Evolutionary conservation across 92 coral and sea anemone species (phyloP).

Genomic region (Siderastrea siderea): DNA sequence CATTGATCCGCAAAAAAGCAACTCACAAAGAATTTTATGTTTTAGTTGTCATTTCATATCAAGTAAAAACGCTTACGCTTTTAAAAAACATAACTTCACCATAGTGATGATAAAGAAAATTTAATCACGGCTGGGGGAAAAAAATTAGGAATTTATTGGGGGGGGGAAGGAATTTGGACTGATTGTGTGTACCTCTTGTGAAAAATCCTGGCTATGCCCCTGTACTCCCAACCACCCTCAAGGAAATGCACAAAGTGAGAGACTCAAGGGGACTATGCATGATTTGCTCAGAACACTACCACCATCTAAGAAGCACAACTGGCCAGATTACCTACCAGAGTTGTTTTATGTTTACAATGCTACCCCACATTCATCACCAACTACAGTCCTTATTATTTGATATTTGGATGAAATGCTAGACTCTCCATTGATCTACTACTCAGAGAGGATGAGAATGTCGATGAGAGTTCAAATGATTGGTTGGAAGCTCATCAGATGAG

Average conservation of each 20-base stretch:
- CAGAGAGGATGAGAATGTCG: conserved; percentile 9
- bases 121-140: no score
- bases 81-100: no score
- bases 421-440: conserved; percentile 66
- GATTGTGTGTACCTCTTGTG: no score
- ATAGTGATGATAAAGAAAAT: no score
- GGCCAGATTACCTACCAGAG: conserved; percentile 75
- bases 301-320: conserved; percentile 58
- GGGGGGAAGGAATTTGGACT: no score
- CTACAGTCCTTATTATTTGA: conserved; percentile 63
- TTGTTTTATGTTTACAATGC: conserved; percentile 74
- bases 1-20: no score
- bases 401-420: conserved; percentile 59
- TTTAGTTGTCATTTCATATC: no score
- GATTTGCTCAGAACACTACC: conserved; percentile 60
- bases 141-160: no score
- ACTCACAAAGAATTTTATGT: no score
- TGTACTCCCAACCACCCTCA: conserved; percentile 79
- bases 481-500: conserved; percentile 44
- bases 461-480: background rate
- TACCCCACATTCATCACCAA: conserved; percentile 80
- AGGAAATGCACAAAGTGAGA: conserved; percentile 67
- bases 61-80: no score
- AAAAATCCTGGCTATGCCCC: no score
- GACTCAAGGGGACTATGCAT: conserved; percentile 70